A percentile compares a stretch with the other conserved stretches of the same genome.
Evolutionary conservation across 2,113 vertebrate genomes (phyloP).

Genomic region (Corydoras maculifer): DNA sequence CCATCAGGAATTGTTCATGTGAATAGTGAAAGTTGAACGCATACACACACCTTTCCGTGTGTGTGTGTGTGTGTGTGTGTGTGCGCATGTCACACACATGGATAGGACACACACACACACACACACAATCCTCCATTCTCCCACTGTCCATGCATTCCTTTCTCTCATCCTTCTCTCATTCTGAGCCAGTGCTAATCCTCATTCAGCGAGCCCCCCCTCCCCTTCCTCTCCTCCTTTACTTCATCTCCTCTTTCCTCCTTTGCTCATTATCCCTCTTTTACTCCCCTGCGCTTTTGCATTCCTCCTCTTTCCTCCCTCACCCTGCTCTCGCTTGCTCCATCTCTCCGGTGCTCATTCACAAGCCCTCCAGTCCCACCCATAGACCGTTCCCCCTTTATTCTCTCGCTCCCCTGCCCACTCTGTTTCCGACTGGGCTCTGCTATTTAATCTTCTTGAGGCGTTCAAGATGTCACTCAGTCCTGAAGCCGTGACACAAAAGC

Average conservation of each 20-base stretch:
- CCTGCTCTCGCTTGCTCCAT: slow-evolving; percentile 15
- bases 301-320: slow-evolving; percentile 63
- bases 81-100: too few species aligned
- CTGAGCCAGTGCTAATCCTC: slow-evolving; percentile 78
- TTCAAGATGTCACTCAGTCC: slow-evolving; percentile 90
- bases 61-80: neutral
- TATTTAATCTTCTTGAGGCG: slow-evolving; percentile 92
- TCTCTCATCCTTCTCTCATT: slow-evolving; percentile 54
- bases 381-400: slow-evolving; percentile 23
- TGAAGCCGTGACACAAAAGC: slow-evolving; percentile 80
- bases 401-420: slow-evolving; percentile 27
- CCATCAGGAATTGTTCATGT: slow-evolving; percentile 90
- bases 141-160: slow-evolving; percentile 19
- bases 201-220: slow-evolving; percentile 64
- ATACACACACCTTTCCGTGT: slow-evolving; percentile 1
- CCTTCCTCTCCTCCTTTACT: slow-evolving; percentile 45
- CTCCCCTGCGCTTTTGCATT: slow-evolving; percentile 70
- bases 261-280: slow-evolving; percentile 48
- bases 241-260: slow-evolving; percentile 44
- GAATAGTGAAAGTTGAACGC: slow-evolving; percentile 79
- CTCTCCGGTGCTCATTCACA: slow-evolving; percentile 30
- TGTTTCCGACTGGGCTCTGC: slow-evolving; percentile 77
- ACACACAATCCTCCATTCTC: slow-evolving; percentile 24
- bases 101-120: slow-evolving; percentile 4
- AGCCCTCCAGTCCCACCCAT: slow-evolving; percentile 31